These are phyloP conservation scores for Sycobia sp. DNA, from an alignment of 1,140 invertebrate genomes.

Conservation along the genomic window DNA sequence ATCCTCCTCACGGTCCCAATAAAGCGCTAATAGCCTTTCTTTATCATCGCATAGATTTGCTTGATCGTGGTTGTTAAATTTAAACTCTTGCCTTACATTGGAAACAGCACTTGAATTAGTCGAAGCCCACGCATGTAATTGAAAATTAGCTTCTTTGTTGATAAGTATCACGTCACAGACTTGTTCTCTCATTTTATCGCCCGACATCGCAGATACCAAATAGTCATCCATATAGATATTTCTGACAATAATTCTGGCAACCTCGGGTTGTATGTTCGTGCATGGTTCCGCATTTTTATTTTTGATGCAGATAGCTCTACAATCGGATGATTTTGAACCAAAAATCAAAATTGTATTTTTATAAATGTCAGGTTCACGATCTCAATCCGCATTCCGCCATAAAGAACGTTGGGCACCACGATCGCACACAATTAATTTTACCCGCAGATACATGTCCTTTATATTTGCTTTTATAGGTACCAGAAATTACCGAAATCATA, in stretches of 20 bases:
- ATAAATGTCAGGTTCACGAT: constrained; percentile 5
- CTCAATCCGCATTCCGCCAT: neutral
- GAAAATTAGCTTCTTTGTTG: too few species aligned
- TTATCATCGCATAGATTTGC: neutral
- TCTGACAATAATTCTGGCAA: neutral
- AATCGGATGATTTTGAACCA: constrained; percentile 1
- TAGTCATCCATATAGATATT: constrained; percentile 9
- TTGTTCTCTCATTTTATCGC: neutral
- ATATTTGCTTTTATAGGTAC: constrained; percentile 21
- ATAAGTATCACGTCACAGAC: neutral
- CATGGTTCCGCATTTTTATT: too few species aligned
- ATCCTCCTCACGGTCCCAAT: too few species aligned
- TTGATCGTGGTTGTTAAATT: neutral
- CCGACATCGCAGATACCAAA: neutral
- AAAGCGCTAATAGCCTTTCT: neutral
- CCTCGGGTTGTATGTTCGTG: neutral
- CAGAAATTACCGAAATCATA: constrained; percentile 1
- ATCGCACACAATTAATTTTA: constrained; percentile 20
- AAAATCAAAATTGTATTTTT: neutral
- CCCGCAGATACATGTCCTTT: too few species aligned
- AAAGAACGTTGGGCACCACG: constrained; percentile 4
- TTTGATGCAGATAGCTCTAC: neutral
- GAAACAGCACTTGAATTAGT: neutral
- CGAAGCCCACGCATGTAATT: too few species aligned
- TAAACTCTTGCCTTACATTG: neutral